phyloP scores from a whole-genome alignment of 2,888 invertebrate species.

The Xanthia togata region DNA sequence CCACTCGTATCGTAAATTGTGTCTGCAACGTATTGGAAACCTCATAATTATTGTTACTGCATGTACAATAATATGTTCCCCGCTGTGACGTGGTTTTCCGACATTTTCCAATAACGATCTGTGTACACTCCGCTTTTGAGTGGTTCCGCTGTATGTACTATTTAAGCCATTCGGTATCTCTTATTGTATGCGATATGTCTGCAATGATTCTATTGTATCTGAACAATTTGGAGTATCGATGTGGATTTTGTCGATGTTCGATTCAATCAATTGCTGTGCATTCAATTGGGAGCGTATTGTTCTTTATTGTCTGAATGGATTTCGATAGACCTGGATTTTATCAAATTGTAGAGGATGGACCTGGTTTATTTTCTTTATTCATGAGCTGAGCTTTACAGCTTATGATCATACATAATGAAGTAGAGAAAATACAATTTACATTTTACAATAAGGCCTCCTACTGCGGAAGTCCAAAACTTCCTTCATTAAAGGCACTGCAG shows the following conservation, averaged over 20 bases:
- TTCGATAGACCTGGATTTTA: slow-evolving; percentile 31
- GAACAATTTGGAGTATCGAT: slow-evolving; percentile 53
- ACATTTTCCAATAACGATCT: slow-evolving; percentile 63
- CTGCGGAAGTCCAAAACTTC: slow-evolving; percentile 27
- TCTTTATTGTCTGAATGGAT: slow-evolving; percentile 39
- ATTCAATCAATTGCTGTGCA: slow-evolving; percentile 52
- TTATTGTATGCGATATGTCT: slow-evolving; percentile 61
- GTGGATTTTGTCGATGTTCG: slow-evolving; percentile 50
- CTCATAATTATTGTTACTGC: slow-evolving; percentile 49
- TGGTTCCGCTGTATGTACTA: slow-evolving; percentile 63
- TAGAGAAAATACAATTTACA: slow-evolving; percentile 24
- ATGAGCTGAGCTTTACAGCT: slow-evolving; percentile 36
- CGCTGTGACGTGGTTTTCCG: slow-evolving; percentile 53
- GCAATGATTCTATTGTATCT: slow-evolving; percentile 58
- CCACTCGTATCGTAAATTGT: slow-evolving; percentile 43
- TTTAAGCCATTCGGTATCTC: slow-evolving; percentile 59
- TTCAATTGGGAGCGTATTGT: slow-evolving; percentile 55
- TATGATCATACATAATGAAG: slow-evolving; percentile 35
- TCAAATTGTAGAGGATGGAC: slow-evolving; percentile 14
- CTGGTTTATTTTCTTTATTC: slow-evolving; percentile 33
- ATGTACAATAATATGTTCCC: slow-evolving; percentile 56
- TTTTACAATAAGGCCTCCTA: slow-evolving; percentile 34
- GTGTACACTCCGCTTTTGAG: slow-evolving; percentile 62
- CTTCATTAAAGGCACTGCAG: slow-evolving; percentile 27
- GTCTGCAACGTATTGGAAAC: slow-evolving; percentile 56